Evolutionary conservation across 1,140 invertebrate genomes (phyloP).

Genomic region (Linepithema humile): DNA sequence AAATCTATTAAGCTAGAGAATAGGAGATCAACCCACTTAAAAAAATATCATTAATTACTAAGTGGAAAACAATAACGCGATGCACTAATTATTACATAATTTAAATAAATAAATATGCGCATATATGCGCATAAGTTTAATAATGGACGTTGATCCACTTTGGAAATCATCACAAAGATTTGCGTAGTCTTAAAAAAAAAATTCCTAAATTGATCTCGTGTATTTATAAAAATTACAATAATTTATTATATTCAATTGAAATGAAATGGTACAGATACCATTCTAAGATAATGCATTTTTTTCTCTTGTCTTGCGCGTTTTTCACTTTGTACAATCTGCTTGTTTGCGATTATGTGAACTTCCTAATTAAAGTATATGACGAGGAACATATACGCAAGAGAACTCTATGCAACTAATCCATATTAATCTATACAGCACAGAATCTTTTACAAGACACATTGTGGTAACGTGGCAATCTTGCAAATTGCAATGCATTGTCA

Average conservation of each 20-base stretch:
- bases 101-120: background rate
- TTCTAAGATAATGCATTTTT: background rate
- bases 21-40: background rate
- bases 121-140: background rate
- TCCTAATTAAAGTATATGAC: background rate
- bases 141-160: background rate
- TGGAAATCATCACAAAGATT: background rate
- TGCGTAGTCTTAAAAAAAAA: background rate
- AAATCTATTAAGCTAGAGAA: background rate
- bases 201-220: background rate
- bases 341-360: background rate
- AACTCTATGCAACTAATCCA: background rate
- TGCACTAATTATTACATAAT: background rate
- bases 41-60: slow-evolving; percentile 15
- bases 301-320: background rate
- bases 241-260: background rate
- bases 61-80: background rate
- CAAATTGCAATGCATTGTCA: no score
- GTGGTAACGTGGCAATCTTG: background rate
- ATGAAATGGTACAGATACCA: background rate
- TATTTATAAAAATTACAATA: slow-evolving; percentile 15
- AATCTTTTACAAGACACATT: background rate
- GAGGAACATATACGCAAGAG: background rate
- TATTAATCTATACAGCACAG: background rate
- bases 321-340: background rate